Conservation (phyloP, 2,113 vertebrate species). For the Drymodes brunneopygia region DNA sequence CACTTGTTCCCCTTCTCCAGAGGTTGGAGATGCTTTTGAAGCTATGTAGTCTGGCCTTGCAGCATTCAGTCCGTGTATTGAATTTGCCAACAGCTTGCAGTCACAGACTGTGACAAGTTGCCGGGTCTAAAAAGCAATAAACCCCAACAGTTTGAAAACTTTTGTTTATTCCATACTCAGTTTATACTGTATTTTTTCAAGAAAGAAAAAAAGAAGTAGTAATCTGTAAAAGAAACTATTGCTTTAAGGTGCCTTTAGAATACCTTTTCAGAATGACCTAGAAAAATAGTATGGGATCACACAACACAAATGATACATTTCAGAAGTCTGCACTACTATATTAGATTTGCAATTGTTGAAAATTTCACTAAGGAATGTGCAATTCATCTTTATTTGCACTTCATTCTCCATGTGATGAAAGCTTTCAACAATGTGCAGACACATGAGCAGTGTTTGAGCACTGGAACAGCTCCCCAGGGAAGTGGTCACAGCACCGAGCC, state of each 20-base stretch:
- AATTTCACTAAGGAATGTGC: neutral
- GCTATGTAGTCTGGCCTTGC: slow-evolving; percentile 95
- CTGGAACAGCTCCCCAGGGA: neutral
- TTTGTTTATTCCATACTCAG: neutral
- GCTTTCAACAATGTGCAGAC: neutral
- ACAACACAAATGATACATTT: neutral
- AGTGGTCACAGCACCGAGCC: neutral
- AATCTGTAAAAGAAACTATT: neutral
- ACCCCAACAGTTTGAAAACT: neutral
- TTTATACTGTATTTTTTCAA: neutral
- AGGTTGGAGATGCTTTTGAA: slow-evolving; percentile 90
- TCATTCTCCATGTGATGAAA: neutral
- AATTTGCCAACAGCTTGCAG: slow-evolving; percentile 91
- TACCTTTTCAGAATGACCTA: neutral
- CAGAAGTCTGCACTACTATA: neutral
- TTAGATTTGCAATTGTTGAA: neutral
- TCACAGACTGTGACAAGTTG: slow-evolving; percentile 95
- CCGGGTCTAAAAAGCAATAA: slow-evolving; percentile 79
- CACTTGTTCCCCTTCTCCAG: slow-evolving; percentile 89
- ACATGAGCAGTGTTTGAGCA: neutral
- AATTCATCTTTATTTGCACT: neutral
- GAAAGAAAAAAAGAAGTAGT: neutral
- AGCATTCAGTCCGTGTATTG: slow-evolving; percentile 91
- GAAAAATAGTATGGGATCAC: neutral
- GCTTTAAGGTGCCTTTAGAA: neutral